Percentiles rank a stretch among this genome's conserved stretches.
Conservation (phyloP, 1,140 invertebrate species). For the Littorina saxatilis region DNA sequence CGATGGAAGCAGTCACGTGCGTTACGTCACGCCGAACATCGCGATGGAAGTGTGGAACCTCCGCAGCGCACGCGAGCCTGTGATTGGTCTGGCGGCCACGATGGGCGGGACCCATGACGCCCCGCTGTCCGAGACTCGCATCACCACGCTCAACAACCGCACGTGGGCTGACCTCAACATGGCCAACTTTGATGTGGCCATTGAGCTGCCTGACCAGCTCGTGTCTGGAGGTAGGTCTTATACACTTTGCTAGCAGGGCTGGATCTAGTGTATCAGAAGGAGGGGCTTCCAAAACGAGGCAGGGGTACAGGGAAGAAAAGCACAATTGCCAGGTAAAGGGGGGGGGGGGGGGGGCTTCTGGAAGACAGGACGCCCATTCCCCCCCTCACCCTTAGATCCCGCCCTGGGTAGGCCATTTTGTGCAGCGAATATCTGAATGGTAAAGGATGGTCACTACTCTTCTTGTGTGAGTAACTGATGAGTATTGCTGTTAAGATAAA, state of each 20-base stretch:
- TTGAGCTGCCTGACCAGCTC: conserved; percentile 61
- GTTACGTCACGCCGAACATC: conserved; percentile 65
- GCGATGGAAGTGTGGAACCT: conserved; percentile 67
- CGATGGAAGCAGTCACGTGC: conserved; percentile 36
- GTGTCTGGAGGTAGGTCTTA: conserved; percentile 35
- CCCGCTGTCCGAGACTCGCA: conserved; percentile 48
- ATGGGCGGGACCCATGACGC: background rate
- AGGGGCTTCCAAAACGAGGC: too few species aligned
- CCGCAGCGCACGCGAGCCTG: conserved; percentile 38
- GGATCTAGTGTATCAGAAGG: too few species aligned
- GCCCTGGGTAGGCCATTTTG: too few species aligned
- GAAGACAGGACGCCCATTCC: background rate
- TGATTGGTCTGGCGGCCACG: conserved; percentile 61
- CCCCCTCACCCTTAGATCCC: background rate
- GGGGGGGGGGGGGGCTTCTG: too few species aligned
- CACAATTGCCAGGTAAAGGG: too few species aligned
- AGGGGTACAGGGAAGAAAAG: background rate
- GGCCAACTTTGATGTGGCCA: conserved; percentile 60
- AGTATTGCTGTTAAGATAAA: too few species aligned
- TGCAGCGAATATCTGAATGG: too few species aligned
- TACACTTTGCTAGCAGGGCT: too few species aligned
- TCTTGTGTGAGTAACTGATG: too few species aligned
- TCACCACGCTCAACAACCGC: conserved; percentile 43
- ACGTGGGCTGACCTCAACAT: conserved; percentile 51
- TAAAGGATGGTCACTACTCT: too few species aligned